Conservation (phyloP, 2,888 invertebrate species). For the Tinea pellionella region DNA sequence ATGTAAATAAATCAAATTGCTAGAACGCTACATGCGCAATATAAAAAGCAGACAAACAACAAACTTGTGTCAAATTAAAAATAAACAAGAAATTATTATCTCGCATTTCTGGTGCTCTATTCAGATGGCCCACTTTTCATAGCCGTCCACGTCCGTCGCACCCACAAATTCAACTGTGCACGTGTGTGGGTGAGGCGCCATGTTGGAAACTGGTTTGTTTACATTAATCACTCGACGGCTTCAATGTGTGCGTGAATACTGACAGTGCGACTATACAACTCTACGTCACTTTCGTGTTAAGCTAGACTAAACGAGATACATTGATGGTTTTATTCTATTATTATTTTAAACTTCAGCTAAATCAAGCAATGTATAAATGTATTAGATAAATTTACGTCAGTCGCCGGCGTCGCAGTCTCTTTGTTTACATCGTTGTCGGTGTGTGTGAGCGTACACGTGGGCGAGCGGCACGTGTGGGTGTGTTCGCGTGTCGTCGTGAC, state of each 20-base stretch:
- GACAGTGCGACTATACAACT: not conserved
- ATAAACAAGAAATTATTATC: slow-evolving; percentile 5
- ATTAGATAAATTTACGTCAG: no score
- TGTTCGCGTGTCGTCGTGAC: slow-evolving; percentile 63
- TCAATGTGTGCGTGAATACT: not conserved
- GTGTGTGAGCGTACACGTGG: slow-evolving; percentile 38
- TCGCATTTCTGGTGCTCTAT: slow-evolving; percentile 25
- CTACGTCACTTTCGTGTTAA: slow-evolving; percentile 36
- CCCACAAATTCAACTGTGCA: not conserved
- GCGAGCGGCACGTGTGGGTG: slow-evolving; percentile 48
- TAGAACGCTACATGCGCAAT: not conserved
- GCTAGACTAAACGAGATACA: not conserved
- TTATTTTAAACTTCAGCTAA: not conserved
- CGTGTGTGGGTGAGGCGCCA: slow-evolving; percentile 7
- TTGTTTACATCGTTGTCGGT: slow-evolving; percentile 46
- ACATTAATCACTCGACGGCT: slow-evolving; percentile 43
- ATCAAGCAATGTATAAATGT: not conserved
- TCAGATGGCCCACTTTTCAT: slow-evolving; percentile 55
- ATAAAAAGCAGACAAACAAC: slow-evolving; percentile 2
- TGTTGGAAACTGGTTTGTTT: slow-evolving; percentile 56
- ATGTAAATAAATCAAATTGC: not conserved
- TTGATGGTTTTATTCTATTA: not conserved
- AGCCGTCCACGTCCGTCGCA: not conserved
- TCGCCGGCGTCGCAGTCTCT: slow-evolving; percentile 20
- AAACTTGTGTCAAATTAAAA: slow-evolving; percentile 7